Evolutionary conservation across 2,888 invertebrate genomes (phyloP).

Genomic region (Dione juno): DNA sequence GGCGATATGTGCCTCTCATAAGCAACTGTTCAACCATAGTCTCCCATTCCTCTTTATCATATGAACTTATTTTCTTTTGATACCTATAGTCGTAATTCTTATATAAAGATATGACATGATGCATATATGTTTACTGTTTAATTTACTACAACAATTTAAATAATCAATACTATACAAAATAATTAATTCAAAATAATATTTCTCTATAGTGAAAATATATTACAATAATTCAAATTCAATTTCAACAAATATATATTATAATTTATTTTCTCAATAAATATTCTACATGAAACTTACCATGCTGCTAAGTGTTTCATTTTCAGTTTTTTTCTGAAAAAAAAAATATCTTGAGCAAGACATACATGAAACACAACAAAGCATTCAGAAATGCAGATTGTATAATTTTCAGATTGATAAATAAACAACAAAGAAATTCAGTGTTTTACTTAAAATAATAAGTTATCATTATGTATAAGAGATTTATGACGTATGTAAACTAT

Average conservation of each 20-base stretch:
- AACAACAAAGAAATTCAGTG: constrained; percentile 14
- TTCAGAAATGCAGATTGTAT: constrained; percentile 1
- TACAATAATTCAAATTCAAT: no score
- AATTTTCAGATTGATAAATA: constrained; percentile 10
- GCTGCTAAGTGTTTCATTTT: constrained; percentile 25
- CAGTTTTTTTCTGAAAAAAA: neutral
- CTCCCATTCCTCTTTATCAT: constrained; percentile 99
- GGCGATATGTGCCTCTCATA: constrained; percentile 77
- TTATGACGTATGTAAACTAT: neutral
- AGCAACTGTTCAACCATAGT: constrained; percentile 93
- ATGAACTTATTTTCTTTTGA: constrained; percentile 97
- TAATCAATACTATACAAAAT: neutral
- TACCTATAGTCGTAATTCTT: constrained; percentile 84
- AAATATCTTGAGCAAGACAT: neutral
- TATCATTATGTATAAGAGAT: neutral
- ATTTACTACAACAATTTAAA: neutral
- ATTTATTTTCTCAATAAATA: no score
- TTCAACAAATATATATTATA: no score
- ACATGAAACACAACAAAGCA: neutral
- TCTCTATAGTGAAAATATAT: no score
- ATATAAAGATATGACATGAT: neutral
- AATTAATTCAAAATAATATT: no score
- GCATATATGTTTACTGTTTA: neutral
- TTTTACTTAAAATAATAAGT: neutral
- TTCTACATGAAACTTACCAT: constrained; percentile 4